phyloP scores from a whole-genome alignment of 2,888 invertebrate genomes.

The Platycheirus rosarum region DNA sequence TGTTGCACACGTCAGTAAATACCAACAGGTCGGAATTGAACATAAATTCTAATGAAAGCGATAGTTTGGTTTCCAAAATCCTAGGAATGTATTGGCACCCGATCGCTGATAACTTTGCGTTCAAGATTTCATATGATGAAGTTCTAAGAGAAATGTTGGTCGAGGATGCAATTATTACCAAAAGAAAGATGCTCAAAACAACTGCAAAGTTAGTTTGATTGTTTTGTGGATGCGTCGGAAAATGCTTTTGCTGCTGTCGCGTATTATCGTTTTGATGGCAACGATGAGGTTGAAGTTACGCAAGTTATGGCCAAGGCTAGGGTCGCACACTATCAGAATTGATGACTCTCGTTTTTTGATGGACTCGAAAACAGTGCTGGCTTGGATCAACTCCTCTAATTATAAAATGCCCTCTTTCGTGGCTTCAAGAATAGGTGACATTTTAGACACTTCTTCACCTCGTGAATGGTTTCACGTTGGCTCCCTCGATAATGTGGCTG shows the following conservation, averaged over 20 bases:
- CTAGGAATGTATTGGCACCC: slow-evolving; percentile 4
- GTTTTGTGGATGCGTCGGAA: background rate
- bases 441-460: too few species aligned
- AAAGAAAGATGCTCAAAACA: slow-evolving; percentile 6
- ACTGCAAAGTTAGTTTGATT: background rate
- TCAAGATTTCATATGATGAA: background rate
- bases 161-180: background rate
- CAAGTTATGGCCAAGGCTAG: too few species aligned
- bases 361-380: too few species aligned
- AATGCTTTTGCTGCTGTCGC: background rate
- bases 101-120: background rate
- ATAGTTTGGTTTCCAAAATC: background rate
- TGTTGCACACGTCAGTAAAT: too few species aligned
- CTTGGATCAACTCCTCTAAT: too few species aligned
- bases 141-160: background rate
- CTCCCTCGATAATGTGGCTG: background rate
- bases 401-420: too few species aligned
- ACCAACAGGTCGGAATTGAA: too few species aligned
- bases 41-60: background rate
- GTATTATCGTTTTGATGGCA: background rate
- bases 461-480: too few species aligned
- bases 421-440: too few species aligned
- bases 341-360: too few species aligned
- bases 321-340: too few species aligned
- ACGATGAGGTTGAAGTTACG: too few species aligned